A percentile compares a stretch with the other conserved stretches of the same genome.
phyloP scores from a whole-genome alignment of 2,113 vertebrate species.

The Scomber colias region DNA sequence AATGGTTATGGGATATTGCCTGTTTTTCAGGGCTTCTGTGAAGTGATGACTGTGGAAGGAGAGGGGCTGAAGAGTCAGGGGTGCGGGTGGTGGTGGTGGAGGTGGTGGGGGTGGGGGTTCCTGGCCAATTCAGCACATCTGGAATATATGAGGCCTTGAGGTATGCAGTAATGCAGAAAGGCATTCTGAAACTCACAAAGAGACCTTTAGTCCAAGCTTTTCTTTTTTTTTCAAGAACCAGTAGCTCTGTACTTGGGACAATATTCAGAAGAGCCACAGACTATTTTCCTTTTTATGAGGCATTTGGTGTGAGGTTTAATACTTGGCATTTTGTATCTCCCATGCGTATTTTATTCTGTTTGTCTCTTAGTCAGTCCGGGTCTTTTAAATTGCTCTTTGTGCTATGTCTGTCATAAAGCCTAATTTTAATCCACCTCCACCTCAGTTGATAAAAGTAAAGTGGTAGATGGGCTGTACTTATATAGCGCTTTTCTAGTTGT shows the following conservation, averaged over 20 bases:
- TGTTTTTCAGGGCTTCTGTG: constrained; percentile 79
- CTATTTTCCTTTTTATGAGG: constrained; percentile 75
- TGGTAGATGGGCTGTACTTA: too few species aligned
- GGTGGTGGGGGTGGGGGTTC: constrained; percentile 18
- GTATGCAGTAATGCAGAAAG: constrained; percentile 87
- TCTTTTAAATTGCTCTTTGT: constrained; percentile 24
- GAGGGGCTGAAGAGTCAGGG: constrained; percentile 26
- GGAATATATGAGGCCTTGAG: constrained; percentile 88
- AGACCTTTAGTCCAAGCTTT: constrained; percentile 79
- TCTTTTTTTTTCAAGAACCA: constrained; percentile 69
- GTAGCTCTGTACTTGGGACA: constrained; percentile 78
- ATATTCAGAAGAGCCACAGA: constrained; percentile 72
- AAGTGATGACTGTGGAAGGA: constrained; percentile 50
- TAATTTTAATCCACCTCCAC: not conserved
- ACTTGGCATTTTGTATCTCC: constrained; percentile 30
- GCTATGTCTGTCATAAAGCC: not conserved
- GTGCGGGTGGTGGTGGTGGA: not conserved
- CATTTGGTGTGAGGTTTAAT: constrained; percentile 66
- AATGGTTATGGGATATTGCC: constrained; percentile 77
- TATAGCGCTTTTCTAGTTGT: too few species aligned
- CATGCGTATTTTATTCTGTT: constrained; percentile 29
- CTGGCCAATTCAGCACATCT: constrained; percentile 86
- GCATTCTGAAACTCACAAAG: constrained; percentile 85
- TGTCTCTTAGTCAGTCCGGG: constrained; percentile 6
- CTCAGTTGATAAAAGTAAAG: not conserved